Conservation (phyloP, 2,888 invertebrate genomes). For the Agrilus mali region DNA sequence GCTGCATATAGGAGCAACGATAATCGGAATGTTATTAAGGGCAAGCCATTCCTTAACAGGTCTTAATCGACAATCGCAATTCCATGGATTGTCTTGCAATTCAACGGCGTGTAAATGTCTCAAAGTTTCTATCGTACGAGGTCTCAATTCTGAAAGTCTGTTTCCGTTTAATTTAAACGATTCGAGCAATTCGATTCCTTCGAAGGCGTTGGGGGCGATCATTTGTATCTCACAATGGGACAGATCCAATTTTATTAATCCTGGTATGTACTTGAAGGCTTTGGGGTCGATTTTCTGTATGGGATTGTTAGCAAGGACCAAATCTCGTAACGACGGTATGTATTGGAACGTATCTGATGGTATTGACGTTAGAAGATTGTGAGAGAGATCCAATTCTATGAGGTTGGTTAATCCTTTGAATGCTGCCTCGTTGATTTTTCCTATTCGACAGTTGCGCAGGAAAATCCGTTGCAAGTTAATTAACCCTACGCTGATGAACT, state of each 20-base stretch:
- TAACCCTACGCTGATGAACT: constrained; percentile 68
- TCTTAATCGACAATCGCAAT: constrained; percentile 73
- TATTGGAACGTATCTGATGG: constrained; percentile 69
- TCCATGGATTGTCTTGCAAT: constrained; percentile 79
- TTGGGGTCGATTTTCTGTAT: constrained; percentile 64
- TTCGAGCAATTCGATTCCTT: constrained; percentile 62
- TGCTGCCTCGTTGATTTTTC: constrained; percentile 73
- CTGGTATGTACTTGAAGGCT: constrained; percentile 62
- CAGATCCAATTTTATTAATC: constrained; percentile 70
- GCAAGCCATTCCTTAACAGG: constrained; percentile 73
- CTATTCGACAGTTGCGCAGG: constrained; percentile 70
- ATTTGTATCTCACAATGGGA: constrained; percentile 71
- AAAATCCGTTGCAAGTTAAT: constrained; percentile 80
- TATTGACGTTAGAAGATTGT: constrained; percentile 68
- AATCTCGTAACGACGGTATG: constrained; percentile 69
- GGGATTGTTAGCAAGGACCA: constrained; percentile 70
- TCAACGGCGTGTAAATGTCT: constrained; percentile 68
- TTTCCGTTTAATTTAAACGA: constrained; percentile 73
- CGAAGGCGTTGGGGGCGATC: constrained; percentile 65
- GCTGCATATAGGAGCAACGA: constrained; percentile 67
- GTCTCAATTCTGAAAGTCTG: constrained; percentile 57
- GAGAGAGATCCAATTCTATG: constrained; percentile 77
- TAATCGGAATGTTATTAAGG: constrained; percentile 60
- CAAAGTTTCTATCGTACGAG: constrained; percentile 60
- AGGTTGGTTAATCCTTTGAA: constrained; percentile 79